phyloP scores from a whole-genome alignment of 2,113 vertebrate genomes.

The Rhea pennata region DNA sequence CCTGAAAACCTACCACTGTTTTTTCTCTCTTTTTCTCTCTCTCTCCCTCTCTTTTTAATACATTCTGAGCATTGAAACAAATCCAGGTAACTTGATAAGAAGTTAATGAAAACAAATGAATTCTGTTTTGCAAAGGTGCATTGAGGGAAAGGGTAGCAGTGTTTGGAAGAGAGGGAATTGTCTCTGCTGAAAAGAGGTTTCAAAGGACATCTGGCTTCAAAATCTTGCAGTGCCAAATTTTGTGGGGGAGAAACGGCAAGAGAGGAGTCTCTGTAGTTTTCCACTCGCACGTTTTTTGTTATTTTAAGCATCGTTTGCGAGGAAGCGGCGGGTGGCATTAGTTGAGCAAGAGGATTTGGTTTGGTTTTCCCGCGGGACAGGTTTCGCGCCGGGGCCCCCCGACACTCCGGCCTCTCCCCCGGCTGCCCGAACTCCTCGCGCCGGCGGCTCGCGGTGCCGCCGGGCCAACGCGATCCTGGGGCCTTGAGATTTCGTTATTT shows the following conservation, averaged over 20 bases:
- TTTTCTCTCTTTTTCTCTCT: slow-evolving; percentile 35
- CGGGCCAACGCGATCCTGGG: neutral
- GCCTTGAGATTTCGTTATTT: accelerated
- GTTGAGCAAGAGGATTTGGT: accelerated
- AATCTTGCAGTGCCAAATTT: neutral
- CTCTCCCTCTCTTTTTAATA: neutral
- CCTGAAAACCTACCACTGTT: slow-evolving; percentile 76
- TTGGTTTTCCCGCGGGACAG: neutral
- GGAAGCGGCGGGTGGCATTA: neutral
- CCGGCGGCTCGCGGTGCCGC: too few relatives aligned
- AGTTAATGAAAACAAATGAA: slow-evolving; percentile 74
- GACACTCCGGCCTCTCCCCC: too few relatives aligned
- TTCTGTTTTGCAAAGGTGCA: slow-evolving; percentile 53
- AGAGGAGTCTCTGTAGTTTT: slow-evolving; percentile 4
- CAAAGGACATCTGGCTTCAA: neutral
- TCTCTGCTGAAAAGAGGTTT: slow-evolving; percentile 4
- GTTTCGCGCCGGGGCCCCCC: neutral
- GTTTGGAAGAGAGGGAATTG: neutral
- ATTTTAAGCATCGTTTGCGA: neutral
- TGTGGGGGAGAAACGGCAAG: neutral
- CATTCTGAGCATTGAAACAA: slow-evolving; percentile 78
- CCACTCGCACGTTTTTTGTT: neutral
- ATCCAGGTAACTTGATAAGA: slow-evolving; percentile 80
- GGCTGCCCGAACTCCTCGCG: too few relatives aligned
- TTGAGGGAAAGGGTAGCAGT: slow-evolving; percentile 12